Evolutionary conservation across 92 coral and sea anemone species (phyloP).

Genomic region (Epizoanthus rinbou): DNA sequence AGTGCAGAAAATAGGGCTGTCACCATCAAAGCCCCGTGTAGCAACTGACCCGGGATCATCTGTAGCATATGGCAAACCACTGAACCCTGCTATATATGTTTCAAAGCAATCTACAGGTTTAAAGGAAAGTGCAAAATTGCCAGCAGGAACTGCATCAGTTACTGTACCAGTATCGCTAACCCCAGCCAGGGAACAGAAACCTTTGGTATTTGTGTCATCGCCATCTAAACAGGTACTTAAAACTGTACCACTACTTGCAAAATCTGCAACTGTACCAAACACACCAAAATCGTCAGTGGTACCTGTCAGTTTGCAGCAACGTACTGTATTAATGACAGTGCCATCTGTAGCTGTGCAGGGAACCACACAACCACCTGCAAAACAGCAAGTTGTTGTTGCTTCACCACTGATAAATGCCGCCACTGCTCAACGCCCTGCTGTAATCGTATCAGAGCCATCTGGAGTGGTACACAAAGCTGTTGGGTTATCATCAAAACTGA

Average conservation of each 20-base stretch:
- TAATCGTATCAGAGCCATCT: too few relatives aligned
- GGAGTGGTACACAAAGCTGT: too few relatives aligned
- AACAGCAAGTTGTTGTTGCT: too few relatives aligned
- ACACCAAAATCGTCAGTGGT: neutral
- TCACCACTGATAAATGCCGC: too few relatives aligned
- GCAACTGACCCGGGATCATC: neutral
- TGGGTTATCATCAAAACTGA: too few relatives aligned
- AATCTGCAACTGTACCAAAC: neutral
- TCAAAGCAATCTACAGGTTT: slow-evolving; percentile 6
- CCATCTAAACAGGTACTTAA: neutral
- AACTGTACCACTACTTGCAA: neutral
- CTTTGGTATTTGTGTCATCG: neutral
- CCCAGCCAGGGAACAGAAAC: neutral
- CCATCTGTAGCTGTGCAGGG: too few relatives aligned
- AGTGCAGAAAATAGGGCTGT: neutral
- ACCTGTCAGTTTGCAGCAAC: neutral
- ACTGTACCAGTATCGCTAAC: neutral
- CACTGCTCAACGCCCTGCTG: too few relatives aligned
- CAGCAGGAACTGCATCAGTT: slow-evolving; percentile 19
- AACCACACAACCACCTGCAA: too few relatives aligned
- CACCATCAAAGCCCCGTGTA: neutral
- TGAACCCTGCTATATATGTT: slow-evolving; percentile 31
- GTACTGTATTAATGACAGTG: too few relatives aligned
- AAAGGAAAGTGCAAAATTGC: slow-evolving; percentile 13
- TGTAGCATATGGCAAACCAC: slow-evolving; percentile 18